Percentiles rank a stretch among this genome's conserved stretches.
Evolutionary conservation across 2,113 vertebrate species (phyloP).

Genomic region (Entosphenus tridentatus): DNA sequence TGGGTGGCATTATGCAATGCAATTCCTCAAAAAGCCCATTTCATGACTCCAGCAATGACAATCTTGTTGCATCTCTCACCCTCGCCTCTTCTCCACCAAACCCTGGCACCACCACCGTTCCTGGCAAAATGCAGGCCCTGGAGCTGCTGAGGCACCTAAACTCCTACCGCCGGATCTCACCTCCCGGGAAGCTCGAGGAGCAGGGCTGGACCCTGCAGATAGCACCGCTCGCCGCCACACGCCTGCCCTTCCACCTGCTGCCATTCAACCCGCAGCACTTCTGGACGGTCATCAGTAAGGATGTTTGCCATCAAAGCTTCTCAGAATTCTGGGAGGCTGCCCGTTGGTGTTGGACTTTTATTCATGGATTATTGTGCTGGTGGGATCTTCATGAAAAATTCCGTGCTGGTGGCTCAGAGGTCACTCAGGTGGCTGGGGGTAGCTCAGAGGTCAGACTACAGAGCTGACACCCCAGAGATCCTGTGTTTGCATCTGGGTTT

Average conservation of each 20-base stretch:
- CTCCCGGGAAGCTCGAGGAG: slow-evolving; percentile 46
- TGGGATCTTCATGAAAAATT: slow-evolving; percentile 8
- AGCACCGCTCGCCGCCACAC: slow-evolving; percentile 32
- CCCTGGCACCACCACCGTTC: no score
- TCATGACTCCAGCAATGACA: no score
- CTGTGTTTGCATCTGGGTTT: no score
- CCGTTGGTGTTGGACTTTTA: neutral
- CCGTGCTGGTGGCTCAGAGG: no score
- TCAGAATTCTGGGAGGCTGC: neutral
- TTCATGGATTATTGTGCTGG: neutral
- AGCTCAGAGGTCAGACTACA: no score
- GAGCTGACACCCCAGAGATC: no score
- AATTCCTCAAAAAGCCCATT: no score
- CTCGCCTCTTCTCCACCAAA: no score
- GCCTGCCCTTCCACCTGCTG: slow-evolving; percentile 69
- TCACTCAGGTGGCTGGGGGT: no score
- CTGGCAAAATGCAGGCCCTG: slow-evolving; percentile 28
- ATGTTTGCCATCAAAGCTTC: neutral
- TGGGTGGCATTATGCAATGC: no score
- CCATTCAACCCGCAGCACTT: slow-evolving; percentile 54
- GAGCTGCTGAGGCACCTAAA: slow-evolving; percentile 61
- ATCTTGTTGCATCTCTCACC: no score
- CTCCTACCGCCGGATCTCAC: slow-evolving; percentile 48
- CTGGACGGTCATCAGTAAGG: slow-evolving; percentile 74
- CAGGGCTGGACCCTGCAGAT: slow-evolving; percentile 42